phyloP scores from a whole-genome alignment of 1,140 invertebrate genomes.

The Brachionus manjavacas region DNA sequence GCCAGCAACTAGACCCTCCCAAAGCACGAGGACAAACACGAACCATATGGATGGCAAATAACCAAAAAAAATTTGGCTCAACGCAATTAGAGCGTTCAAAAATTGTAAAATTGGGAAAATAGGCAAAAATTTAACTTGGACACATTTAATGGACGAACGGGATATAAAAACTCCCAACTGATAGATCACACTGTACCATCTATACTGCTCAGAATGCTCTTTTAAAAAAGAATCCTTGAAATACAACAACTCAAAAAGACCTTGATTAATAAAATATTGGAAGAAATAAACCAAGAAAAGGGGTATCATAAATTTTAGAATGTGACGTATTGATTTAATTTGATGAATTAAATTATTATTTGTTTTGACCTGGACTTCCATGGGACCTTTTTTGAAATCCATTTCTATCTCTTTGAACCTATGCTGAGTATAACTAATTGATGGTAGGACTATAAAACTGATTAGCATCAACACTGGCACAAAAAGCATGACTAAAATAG shows the following conservation, averaged over 20 bases:
- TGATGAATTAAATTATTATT: not conserved
- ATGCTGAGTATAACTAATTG: not conserved
- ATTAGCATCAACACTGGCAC: slow-evolving; percentile 68
- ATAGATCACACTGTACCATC: slow-evolving; percentile 60
- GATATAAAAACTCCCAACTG: slow-evolving; percentile 83
- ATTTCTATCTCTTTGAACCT: not conserved
- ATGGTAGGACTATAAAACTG: slow-evolving; percentile 50
- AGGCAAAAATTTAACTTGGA: slow-evolving; percentile 69
- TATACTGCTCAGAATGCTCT: slow-evolving; percentile 67
- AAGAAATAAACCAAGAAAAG: slow-evolving; percentile 74
- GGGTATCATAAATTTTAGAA: slow-evolving; percentile 74
- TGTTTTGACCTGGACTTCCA: not conserved
- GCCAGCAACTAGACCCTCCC: slow-evolving; percentile 74
- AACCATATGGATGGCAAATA: slow-evolving; percentile 72
- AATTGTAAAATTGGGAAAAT: slow-evolving; percentile 73
- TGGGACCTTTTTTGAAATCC: not conserved
- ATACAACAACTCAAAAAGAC: slow-evolving; percentile 71
- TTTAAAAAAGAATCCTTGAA: slow-evolving; percentile 64
- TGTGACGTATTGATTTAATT: slow-evolving; percentile 45
- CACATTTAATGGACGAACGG: slow-evolving; percentile 72
- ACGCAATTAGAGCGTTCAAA: slow-evolving; percentile 44
- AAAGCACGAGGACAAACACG: slow-evolving; percentile 68
- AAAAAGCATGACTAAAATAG: slow-evolving; percentile 70
- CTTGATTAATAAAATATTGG: slow-evolving; percentile 86
- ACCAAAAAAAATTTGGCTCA: slow-evolving; percentile 66